Evolutionary conservation across 1,140 invertebrate species (phyloP), one percentile per base, ranked within the genome.

Genomic region (Lepidotrigona ventralis): DNA sequence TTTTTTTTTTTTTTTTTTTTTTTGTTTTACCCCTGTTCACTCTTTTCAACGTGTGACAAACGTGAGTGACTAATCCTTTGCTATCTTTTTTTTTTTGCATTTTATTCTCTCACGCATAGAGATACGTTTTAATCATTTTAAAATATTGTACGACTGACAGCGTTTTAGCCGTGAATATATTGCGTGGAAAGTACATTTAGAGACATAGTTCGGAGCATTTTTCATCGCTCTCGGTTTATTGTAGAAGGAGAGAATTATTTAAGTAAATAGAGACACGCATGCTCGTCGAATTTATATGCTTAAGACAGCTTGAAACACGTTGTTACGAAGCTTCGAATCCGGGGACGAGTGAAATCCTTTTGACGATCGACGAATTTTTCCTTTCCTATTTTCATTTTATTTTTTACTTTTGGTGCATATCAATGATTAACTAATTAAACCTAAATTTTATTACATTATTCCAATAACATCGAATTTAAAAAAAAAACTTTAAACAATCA

Each of bases 101-200:
- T 81, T 75, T 26, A 63, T 51, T 2, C 21, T n/a, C n/a, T 29
- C 14, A 2, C 17, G 12, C 17, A 21, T 53, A 46, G 17, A 53
- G 53, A 69, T 53, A 33, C 79, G 23, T 68, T 69, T 78, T 70
- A 77, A 78, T 82, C 81, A 63, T 46, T 53, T 51, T 14, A 56
- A 78, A 70, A 70, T 69, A 69, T 77, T 21, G 54, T 29, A 26
- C 53, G 51, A 53, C 56, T 60, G 33, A 54, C 54, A 26, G 53
- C 19, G 23, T 56, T 51, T 51, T 51, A 46, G 17, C 54, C 3
- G 21, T 33, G 53, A 58, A 58, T 14, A 19, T 23, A n/a, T 39
- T 6, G 58, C 39, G 39, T 54, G 23, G 39, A 5, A 46, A 26
- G 53, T 63, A 63, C 39, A 58, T 69, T 75, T 56, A 39, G 26